phyloP scores from a whole-genome alignment of 23 tunicate species.

The Trididemnum miniatum region DNA sequence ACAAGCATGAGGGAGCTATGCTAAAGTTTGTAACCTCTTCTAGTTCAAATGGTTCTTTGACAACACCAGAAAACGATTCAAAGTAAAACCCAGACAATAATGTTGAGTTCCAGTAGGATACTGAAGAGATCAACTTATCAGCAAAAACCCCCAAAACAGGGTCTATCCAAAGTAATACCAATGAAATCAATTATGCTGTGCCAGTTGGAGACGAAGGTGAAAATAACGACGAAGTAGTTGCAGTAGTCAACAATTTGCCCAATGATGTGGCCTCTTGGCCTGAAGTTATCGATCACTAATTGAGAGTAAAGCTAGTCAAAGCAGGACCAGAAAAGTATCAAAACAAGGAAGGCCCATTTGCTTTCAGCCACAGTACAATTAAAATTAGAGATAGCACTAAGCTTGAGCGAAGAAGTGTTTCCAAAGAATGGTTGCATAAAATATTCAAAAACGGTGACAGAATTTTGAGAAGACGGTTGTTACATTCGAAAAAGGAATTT shows the following conservation, averaged over 20 bases:
- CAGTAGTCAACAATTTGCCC: conserved; percentile 50
- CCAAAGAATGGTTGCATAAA: conserved; percentile 48
- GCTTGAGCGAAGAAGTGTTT: conserved; percentile 45
- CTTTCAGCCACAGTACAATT: conserved; percentile 40
- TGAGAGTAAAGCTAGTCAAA: conserved; percentile 51
- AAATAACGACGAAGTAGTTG: conserved; percentile 53
- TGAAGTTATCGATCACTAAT: conserved; percentile 40
- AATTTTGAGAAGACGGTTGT: conserved; percentile 54
- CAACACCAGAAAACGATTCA: conserved; percentile 52
- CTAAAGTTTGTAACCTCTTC: conserved; percentile 46
- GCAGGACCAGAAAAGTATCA: conserved; percentile 51
- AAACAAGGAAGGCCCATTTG: conserved; percentile 48
- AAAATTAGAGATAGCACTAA: conserved; percentile 46
- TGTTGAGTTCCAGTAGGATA: conserved; percentile 45
- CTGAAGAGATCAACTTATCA: conserved; percentile 44
- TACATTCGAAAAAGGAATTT: conserved; percentile 52
- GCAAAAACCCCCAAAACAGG: conserved; percentile 46
- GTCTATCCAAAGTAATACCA: conserved; percentile 46
- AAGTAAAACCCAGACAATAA: conserved; percentile 49
- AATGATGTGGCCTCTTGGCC: conserved; percentile 52
- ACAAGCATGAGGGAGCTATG: conserved; percentile 49
- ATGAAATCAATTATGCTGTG: conserved; percentile 42
- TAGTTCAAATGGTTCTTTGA: conserved; percentile 51
- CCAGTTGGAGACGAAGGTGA: conserved; percentile 47
- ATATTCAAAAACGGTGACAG: conserved; percentile 55